Conservation (phyloP, 2,888 invertebrate genomes). For the Dorcus hopei region DNA sequence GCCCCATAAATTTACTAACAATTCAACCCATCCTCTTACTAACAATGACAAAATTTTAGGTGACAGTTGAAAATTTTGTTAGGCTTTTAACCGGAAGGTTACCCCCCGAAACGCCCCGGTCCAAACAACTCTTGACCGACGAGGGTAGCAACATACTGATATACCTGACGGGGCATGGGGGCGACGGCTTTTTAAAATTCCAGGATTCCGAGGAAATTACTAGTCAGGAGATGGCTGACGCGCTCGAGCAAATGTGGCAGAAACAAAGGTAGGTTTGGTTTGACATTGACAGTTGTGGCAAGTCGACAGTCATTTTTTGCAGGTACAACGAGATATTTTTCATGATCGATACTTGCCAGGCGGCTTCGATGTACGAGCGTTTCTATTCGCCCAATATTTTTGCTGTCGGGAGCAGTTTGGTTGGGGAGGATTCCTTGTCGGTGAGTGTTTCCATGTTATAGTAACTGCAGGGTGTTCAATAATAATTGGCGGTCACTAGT, state of each 20-base stretch:
- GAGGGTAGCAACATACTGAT: conserved; percentile 96
- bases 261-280: conserved; percentile 72
- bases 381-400: conserved; percentile 98
- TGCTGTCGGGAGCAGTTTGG: conserved; percentile 94
- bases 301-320: conserved; percentile 31
- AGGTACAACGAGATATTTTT: conserved; percentile 98
- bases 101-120: conserved; percentile 88
- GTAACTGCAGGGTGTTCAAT: not conserved
- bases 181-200: conserved; percentile 98
- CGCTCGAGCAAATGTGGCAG: conserved; percentile 99
- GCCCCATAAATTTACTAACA: no score
- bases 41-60: conserved; percentile 53
- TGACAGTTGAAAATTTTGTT: conserved; percentile 98
- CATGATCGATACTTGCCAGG: conserved; percentile 99
- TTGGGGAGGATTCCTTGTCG: conserved; percentile 97
- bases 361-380: conserved; percentile 96
- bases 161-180: conserved; percentile 95
- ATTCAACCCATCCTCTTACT: not conserved
- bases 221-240: conserved; percentile 96
- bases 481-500: not conserved
- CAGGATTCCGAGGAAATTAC: conserved; percentile 99
- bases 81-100: conserved; percentile 91
- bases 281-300: not conserved
- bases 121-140: conserved; percentile 92
- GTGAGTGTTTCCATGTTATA: conserved; percentile 53